phyloP scores from a whole-genome alignment of 2,888 invertebrate genomes.

The Invenusta paracnida region DNA sequence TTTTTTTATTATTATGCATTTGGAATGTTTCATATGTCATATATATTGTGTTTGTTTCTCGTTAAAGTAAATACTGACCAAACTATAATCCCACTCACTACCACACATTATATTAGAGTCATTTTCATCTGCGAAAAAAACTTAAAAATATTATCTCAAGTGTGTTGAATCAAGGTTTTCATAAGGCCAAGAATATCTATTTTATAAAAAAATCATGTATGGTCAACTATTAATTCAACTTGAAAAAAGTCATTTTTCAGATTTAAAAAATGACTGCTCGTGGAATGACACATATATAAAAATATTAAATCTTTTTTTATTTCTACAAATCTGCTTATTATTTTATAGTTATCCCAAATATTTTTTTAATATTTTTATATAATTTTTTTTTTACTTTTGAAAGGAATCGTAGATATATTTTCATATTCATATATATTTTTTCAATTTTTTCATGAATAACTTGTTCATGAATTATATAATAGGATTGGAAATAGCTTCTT shows the following conservation, averaged over 20 bases:
- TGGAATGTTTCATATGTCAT: neutral
- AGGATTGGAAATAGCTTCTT: no score
- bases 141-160: neutral
- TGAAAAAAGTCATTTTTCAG: neutral
- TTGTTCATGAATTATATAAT: no score
- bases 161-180: neutral
- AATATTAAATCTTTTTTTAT: no score
- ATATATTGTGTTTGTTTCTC: neutral
- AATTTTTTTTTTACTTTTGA: no score
- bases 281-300: neutral
- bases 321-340: no score
- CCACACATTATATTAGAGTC: neutral
- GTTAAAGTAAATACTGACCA: neutral
- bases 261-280: neutral
- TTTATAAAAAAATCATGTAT: neutral
- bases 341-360: no score
- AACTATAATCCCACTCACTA: neutral
- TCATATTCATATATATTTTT: no score
- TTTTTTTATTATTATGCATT: neutral
- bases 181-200: neutral
- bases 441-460: no score
- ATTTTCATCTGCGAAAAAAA: neutral
- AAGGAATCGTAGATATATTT: no score
- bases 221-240: neutral
- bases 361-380: no score